A percentile compares a stretch with the other conserved stretches of the same genome.
Evolutionary conservation across 2,113 vertebrate species (phyloP).

Genomic region (Prunella himalayana): DNA sequence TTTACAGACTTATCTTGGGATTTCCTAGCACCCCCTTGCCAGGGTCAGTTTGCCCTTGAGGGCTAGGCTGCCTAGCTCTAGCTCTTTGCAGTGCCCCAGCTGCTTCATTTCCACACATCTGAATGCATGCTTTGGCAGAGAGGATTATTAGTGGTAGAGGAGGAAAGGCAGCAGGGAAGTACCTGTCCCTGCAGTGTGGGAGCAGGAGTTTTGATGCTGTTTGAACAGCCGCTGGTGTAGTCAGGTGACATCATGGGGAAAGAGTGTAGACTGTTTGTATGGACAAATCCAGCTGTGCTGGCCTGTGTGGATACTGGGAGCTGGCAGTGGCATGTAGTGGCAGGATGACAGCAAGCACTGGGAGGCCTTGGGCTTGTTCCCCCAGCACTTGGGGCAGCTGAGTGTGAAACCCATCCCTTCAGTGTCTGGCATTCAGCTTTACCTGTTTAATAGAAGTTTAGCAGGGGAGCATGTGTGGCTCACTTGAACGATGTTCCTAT

Average conservation of each 20-base stretch:
- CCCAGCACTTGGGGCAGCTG: rapidly evolving
- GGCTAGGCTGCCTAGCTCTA: neutral
- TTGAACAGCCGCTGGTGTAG: rapidly evolving
- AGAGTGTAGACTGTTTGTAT: neutral
- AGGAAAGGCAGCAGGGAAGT: neutral
- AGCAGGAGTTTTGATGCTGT: rapidly evolving
- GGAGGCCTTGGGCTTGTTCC: neutral
- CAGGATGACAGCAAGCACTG: rapidly evolving
- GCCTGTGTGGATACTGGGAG: neutral
- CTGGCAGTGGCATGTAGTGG: rapidly evolving
- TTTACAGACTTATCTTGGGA: neutral
- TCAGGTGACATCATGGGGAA: neutral
- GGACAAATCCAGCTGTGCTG: neutral
- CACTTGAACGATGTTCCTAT: rapidly evolving
- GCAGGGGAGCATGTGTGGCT: rapidly evolving
- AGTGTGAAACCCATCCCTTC: neutral
- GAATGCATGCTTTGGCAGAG: neutral
- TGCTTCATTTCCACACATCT: neutral
- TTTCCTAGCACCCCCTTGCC: neutral
- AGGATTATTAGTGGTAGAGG: neutral
- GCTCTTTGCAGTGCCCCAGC: neutral
- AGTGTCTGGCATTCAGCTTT: neutral
- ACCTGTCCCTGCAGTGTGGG: neutral
- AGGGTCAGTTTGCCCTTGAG: neutral
- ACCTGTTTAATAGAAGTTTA: neutral